Evolutionary conservation across 2,113 vertebrate genomes (phyloP), one percentile per base, ranked within the genome.

Genomic region (Ranitomeya imitator): DNA sequence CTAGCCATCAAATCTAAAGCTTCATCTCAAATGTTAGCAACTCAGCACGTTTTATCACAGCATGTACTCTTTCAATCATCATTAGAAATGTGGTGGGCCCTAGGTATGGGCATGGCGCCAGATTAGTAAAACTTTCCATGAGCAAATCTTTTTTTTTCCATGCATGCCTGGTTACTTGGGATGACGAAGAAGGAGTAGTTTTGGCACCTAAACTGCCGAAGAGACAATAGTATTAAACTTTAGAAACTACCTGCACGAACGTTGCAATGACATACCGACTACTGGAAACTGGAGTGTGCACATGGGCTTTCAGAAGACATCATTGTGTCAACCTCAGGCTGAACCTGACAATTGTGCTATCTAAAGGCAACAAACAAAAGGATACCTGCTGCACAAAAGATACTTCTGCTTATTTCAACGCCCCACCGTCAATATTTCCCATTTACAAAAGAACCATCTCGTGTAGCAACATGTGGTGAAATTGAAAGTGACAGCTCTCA

Each of bases 71-170:
- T 94, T 97, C 96, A 95, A 95, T 96, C 97, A 96, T 94, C 94
- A 91, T 95, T 94, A 95, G 94, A 94, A 93, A 93, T 13, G 83
- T 93, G 93, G 95, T 96, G 93, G 93, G 96, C 92, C 96, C 93
- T 93, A 91, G 94, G 91, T 90, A 61, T 86, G 93, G 97, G 96
- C 95, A 90, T 6, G 1, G 8, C 0, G 96, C 97, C 97, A 98
- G 94, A 90, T 95, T 93, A 94, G 94, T 96, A 94, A 98, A 95
- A 97, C 92, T 97, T 98, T 97, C 97, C 97, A 96, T 96, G 95
- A 97, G 96, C 95, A 95, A 97, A 96, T 94, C 92, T 93, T 59
- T 52, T 90, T 92, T 95, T 51, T 83, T 63, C 83, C 94, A 95
- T 95, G 94, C 94, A 89, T 60, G 90, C 91, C 90, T 90, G 59